phyloP scores from a whole-genome alignment of 2,888 invertebrate species.

The Drosophila meridionalis region DNA sequence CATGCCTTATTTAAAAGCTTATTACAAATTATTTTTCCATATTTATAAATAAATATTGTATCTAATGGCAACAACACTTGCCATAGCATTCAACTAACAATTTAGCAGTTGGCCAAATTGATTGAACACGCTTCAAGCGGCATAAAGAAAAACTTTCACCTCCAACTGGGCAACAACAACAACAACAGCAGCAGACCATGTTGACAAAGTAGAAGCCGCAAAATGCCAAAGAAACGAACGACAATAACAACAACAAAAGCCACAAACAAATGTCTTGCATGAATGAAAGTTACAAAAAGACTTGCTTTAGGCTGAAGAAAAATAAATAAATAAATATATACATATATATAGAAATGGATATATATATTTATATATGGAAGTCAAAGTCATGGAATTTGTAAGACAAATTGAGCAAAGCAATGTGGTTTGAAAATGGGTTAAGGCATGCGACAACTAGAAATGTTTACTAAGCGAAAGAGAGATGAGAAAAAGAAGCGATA shows the following conservation, averaged over 20 bases:
- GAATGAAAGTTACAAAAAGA: conserved; percentile 80
- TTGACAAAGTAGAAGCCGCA: conserved; percentile 69
- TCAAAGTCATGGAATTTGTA: conserved; percentile 52
- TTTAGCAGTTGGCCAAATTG: conserved; percentile 51
- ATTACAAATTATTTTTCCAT: conserved; percentile 1
- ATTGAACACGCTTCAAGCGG: conserved; percentile 61
- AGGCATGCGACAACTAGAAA: conserved; percentile 21
- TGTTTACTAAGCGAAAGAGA: background rate
- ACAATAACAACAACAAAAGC: conserved; percentile 30
- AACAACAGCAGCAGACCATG: conserved; percentile 38
- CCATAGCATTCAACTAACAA: conserved; percentile 21
- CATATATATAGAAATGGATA: background rate
- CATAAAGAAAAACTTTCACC: conserved; percentile 79
- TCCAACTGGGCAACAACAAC: conserved; percentile 50
- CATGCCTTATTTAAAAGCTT: background rate
- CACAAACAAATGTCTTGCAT: conserved; percentile 50
- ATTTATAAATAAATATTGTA: background rate
- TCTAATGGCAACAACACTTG: conserved; percentile 7
- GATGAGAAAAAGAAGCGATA: background rate
- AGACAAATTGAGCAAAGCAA: conserved; percentile 44
- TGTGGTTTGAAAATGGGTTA: conserved; percentile 53
- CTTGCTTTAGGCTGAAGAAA: conserved; percentile 44
- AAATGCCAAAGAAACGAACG: conserved; percentile 57
- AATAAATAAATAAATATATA: conserved; percentile 1
- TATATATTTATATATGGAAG: conserved; percentile 16